These are phyloP conservation scores for Parasteatoda tepidariorum DNA, from an alignment of 1,140 invertebrate genomes.

Conservation along the genomic window DNA sequence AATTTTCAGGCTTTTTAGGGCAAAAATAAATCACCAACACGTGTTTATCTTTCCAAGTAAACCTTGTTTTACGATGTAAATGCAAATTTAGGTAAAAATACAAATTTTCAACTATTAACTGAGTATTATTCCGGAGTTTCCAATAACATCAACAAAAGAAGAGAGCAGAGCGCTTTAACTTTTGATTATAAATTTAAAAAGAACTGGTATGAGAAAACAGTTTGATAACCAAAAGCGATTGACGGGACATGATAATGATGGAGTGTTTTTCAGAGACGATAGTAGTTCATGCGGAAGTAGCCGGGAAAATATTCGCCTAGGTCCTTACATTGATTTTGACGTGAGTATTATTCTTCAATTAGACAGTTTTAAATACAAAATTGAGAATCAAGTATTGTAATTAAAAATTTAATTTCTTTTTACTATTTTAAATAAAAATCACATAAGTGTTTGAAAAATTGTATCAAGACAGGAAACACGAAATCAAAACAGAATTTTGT, in stretches of 20 bases:
- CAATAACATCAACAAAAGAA: not conserved
- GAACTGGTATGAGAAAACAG: conserved; percentile 28
- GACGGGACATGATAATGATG: conserved; percentile 56
- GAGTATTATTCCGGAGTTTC: not conserved
- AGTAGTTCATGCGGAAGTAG: conserved; percentile 31
- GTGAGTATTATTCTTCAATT: conserved; percentile 30
- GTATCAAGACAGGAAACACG: no score
- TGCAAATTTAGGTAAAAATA: not conserved
- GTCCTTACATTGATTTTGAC: conserved; percentile 50
- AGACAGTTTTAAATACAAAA: no score
- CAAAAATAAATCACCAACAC: not conserved
- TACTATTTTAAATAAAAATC: no score
- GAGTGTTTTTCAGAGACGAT: conserved; percentile 45
- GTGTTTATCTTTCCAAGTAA: not conserved
- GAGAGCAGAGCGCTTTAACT: not conserved
- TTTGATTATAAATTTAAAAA: not conserved
- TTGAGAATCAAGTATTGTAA: no score
- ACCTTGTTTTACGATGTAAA: not conserved
- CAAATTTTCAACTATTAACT: not conserved
- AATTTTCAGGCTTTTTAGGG: not conserved
- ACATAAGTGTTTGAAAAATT: no score
- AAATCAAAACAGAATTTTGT: no score
- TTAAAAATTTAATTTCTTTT: no score
- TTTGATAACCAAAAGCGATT: conserved; percentile 34
- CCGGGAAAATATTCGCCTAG: conserved; percentile 56